Evolutionary conservation across 2,888 invertebrate genomes (phyloP), one percentile per base, ranked within the genome.

Genomic region (Sepioteuthis lessoniana): DNA sequence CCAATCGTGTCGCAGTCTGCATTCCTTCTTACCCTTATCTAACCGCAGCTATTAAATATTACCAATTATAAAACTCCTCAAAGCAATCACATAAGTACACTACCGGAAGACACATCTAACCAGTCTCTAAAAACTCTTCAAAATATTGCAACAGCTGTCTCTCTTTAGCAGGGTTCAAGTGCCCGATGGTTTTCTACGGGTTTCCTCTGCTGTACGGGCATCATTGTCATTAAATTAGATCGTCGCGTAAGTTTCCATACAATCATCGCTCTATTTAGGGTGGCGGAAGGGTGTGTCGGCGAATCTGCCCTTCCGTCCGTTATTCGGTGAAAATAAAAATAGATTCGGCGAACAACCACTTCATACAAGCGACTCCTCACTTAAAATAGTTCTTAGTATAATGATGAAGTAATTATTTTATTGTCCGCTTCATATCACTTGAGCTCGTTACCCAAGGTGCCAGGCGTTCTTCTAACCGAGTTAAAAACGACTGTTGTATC

Each of bases 371-470:
- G 76, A 35, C 76, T 76, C 76, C 76, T n/a, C 76, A 76, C 76
- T 76, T 76, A 76, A 76, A 76, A 76, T 76, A 76, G 76, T 76
- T 35, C n/a, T 76, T n/a, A 35, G n/a, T n/a, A 76, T 76, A 76
- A 76, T 76, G 76, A 35, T n/a, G 76, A 76, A 76, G 76, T 76
- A 76, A 76, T 76, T 76, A 76, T 76, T 76, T 76, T 76, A 35
- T 76, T 76, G 76, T 76, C 16, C 76, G 76, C 76, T n/a, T 76
- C 76, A 13, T n/a, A n/a, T 76, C n/a, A 76, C 76, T n/a, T n/a
- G 16, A 76, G n/a, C n/a, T 76, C 35, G n/a, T 76, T 76, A 76
- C 76, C 16, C 3, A 35, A 76, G 76, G 76, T 76, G 76, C n/a
- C 76, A 76, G n/a, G 76, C 76, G 76, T n/a, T 76, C 76, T 76